Evolutionary conservation across 2,113 vertebrate genomes (phyloP), one percentile per base, ranked within the genome.

Genomic region (Notarius quadriscutis): DNA sequence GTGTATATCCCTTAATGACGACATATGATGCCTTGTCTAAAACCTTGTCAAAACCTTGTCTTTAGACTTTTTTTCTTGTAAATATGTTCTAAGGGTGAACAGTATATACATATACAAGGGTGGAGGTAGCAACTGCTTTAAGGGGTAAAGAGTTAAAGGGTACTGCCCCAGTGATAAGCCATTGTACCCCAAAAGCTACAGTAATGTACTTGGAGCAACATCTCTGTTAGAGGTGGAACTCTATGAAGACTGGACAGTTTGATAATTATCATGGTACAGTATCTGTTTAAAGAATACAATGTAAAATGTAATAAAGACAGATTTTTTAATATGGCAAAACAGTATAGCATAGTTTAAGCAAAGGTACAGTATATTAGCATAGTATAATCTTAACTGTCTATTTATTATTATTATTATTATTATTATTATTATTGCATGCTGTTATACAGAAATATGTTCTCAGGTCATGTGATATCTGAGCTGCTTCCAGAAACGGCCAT

Each of bases 391-490:
- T 51, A 65, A 65, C 2, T 65, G 20, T n/a, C 22, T 27, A 7
- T 27, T 41, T 41, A 41, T 41, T 41, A 41, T 41, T 41, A 41
- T 79, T n/a, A 15, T 14, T 50, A 12, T 11, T 51, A 4, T 77
- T 78, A 14, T 5, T 1, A 53, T 62, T 22, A 34, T 81, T 81
- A 22, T 62, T 62, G 62, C 12, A 78, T n/a, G 51, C 2, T 27
- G 2, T 55, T 55, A 55, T 78, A 55, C 48, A 84, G 63, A 27
- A 3, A 53, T 65, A 20, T 7, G 5, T 57, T 77, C 30, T 87
- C 51, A 84, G 86, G 71, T 87, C 86, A 87, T 87, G 20, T 71
- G 81, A 84, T 87, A 84, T 83, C 60, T 83, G n/a, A 87, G 86
- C n/a, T 78, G 71, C 86, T 87, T 87, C 86, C 86, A 87, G 58